A percentile compares a stretch with the other conserved stretches of the same genome.
phyloP scores from a whole-genome alignment of 2,797 vertebrate genomes.

The Hyperoplus immaculatus region DNA sequence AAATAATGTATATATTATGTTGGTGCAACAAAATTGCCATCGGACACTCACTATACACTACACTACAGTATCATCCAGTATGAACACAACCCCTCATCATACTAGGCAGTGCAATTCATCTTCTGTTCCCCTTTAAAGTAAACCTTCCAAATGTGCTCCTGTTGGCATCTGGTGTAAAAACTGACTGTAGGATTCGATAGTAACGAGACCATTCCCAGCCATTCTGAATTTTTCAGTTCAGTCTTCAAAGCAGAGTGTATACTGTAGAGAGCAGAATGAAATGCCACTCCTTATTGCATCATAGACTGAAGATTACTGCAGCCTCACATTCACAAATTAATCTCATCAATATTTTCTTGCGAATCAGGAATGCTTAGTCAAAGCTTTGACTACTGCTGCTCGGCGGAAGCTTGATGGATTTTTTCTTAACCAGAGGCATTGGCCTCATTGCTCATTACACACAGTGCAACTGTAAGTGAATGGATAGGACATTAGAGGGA shows the following conservation, averaged over 20 bases:
- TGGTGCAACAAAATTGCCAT: neutral
- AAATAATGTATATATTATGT: neutral
- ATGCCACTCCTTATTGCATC: conserved; percentile 15
- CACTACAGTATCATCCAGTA: neutral
- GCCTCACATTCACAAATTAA: conserved; percentile 6
- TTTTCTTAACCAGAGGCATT: conserved; percentile 3
- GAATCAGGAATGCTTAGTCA: conserved; percentile 6
- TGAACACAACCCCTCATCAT: neutral
- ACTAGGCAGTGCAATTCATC: neutral
- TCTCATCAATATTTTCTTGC: conserved; percentile 20
- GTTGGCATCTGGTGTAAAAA: neutral
- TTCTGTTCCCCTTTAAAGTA: neutral
- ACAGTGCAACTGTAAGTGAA: conserved; percentile 13
- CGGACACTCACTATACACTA: neutral
- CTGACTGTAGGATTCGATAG: neutral
- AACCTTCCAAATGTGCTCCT: neutral
- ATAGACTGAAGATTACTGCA: neutral
- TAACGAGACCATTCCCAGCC: neutral
- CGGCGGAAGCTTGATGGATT: conserved; percentile 26
- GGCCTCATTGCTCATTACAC: conserved; percentile 27
- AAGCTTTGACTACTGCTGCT: conserved; percentile 25
- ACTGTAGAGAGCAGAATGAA: neutral
- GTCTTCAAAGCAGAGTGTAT: conserved; percentile 1
- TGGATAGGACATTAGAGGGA: conserved; percentile 13
- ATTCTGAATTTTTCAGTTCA: neutral